phyloP scores from a whole-genome alignment of 2,113 vertebrate species.

The Hyla sarda region DNA sequence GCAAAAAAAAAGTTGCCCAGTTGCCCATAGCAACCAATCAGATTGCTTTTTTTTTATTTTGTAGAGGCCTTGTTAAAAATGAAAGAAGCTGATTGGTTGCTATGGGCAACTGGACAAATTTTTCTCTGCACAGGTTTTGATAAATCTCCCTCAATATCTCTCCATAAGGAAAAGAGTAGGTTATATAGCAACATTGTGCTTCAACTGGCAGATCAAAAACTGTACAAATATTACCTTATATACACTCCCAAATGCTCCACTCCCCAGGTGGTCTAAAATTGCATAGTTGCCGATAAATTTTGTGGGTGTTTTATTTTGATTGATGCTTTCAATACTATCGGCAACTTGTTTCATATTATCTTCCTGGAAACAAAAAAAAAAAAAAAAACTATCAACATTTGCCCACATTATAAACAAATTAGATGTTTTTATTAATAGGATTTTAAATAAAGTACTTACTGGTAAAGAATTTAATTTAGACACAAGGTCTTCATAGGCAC shows the following conservation, averaged over 20 bases:
- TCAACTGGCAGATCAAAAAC: background rate
- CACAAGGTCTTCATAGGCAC: conserved; percentile 81
- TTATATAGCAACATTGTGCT: conserved; percentile 8
- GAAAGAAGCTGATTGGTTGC: too few relatives aligned
- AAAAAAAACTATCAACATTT: conserved; percentile 51
- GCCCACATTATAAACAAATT: background rate
- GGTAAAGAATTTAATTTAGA: conserved; percentile 78
- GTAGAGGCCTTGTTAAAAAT: too few relatives aligned
- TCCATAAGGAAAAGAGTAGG: too few relatives aligned
- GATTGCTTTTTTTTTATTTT: too few relatives aligned
- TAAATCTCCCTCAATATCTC: too few relatives aligned
- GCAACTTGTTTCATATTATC: conserved; percentile 81
- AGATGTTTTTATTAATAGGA: background rate
- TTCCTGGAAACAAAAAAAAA: conserved; percentile 68
- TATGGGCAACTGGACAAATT: too few relatives aligned
- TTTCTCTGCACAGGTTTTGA: too few relatives aligned
- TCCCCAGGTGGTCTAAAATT: conserved; percentile 87
- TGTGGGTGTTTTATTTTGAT: conserved; percentile 84
- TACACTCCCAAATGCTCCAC: conserved; percentile 88
- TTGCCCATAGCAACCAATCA: too few relatives aligned
- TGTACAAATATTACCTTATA: conserved; percentile 79
- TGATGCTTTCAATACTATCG: conserved; percentile 81
- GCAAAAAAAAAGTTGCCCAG: too few relatives aligned
- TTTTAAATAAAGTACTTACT: conserved; percentile 71
- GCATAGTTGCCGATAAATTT: conserved; percentile 83